Evolutionary conservation across 2,888 invertebrate species (phyloP), one percentile per base, ranked within the genome.

Genomic region (Pristionchus entomophagus): DNA sequence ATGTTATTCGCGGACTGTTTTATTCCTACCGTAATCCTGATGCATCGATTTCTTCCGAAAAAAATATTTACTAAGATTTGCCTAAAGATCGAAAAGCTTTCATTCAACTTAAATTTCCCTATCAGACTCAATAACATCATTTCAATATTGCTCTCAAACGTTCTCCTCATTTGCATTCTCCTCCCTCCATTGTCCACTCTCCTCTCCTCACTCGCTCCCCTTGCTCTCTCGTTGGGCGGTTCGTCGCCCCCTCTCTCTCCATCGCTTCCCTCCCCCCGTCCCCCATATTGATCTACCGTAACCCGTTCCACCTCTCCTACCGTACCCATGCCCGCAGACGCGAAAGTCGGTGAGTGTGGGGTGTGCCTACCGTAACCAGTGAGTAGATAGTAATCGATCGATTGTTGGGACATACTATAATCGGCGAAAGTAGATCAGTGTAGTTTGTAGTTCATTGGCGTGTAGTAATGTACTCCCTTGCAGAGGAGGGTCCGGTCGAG

Each of bases 401-500:
- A 14, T 45, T 14, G 45, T n/a, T n/a, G n/a, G n/a, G n/a, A n/a
- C n/a, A 45, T 45, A 45, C 14, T 45, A 6, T 45, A 45, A 45
- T 14, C 14, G 29, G 10, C 29, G 59, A 12, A 22, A n/a, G n/a
- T n/a, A n/a, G n/a, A 22, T 26, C 29, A 32, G 14, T 0, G 69
- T 45, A n/a, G n/a, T n/a, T n/a, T n/a, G n/a, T 65, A 10, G 56
- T 8, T 35, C 65, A 2, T 35, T 65, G 22, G 14, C 4, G 35
- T 53, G 26, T 38, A 12, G 3, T 38, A 38, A 26, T 22, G 17
- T 6, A 73, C 26, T 19, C 22, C 19, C 0, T 59, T 82, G 0
- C 69, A 84, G 84, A 84, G 49, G 84, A 84, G 17, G 84, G 84
- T 56, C 84, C 84, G n/a, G 84, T 84, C 26, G 53, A 85, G 56